Base-by-base conservation (phyloP, 2,797 vertebrate genomes). In the Hydrocynus forskahlii region DNA sequence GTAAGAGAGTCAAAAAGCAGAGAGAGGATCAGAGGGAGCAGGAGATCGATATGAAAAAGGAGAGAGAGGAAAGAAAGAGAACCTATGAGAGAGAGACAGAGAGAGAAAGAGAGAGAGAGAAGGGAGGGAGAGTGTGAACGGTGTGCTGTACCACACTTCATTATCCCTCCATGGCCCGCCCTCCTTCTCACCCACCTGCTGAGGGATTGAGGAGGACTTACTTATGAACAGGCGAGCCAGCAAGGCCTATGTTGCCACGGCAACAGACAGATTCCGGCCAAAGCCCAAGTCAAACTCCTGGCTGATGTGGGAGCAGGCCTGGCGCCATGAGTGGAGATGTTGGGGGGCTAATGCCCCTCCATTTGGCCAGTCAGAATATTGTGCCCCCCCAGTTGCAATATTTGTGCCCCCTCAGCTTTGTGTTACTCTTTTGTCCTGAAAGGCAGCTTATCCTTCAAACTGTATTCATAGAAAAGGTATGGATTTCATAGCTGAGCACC, bases 211-310 rank as follows among this genome's bases (percentile, higher is more conserved):
- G 54, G 21, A 68, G 79, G 66, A 75, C 72, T 50, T 68, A 60
- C 72, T 55, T 48, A 75, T 68, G 13, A 81, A 62, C 43, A 35
- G 38, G 71, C 66, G 38, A 59, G 55, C 71, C 52, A 68, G 21
- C 7, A 40, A 75, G 72, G 81, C 75, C 82, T 76, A 43, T 5
- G 29, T 93, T 88, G 75, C 92, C 87, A 92, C 85, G 82, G 89
- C 88, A 83, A 83, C 82, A 80, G 67, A 76, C 55, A 71, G 59
- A 76, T 72, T 45, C 67, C 59, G 72, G 57, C 48, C 67, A 59
- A 40, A 57, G 77, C 40, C 67, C 35, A 38, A 57, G 45, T 13
- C 64, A 78, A 55, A 70, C n/a, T 81, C 73, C 19, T 59, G 40
- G 21, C 62, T 29, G 74, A 72, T 17, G 16, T 43, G 10, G 21